Evolutionary conservation across 2,888 invertebrate species (phyloP).

Genomic region (Fissipunctia ypsillon): DNA sequence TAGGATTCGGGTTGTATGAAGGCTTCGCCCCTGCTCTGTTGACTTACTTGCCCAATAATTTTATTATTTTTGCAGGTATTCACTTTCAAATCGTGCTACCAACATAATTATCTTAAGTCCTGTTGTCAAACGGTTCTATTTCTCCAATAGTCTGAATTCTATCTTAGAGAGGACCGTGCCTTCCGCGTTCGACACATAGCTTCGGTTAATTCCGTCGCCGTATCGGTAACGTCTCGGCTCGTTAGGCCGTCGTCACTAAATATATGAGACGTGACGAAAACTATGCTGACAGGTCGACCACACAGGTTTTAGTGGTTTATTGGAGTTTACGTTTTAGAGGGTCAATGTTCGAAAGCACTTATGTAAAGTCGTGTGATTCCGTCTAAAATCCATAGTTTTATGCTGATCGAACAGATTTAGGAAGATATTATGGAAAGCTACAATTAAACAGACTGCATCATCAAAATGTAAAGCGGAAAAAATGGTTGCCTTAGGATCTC

Average conservation of each 20-base stretch:
- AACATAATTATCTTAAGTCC: background rate
- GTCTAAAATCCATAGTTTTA: background rate
- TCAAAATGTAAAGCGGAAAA: background rate
- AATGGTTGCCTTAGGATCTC: background rate
- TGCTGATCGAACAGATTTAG: background rate
- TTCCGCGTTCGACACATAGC: constrained; percentile 62
- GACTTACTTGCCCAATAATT: no score
- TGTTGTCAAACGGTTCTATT: constrained; percentile 38
- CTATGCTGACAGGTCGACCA: constrained; percentile 60
- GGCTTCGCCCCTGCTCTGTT: no score
- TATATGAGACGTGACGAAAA: constrained; percentile 59
- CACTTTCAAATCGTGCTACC: background rate
- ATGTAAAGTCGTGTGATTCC: background rate
- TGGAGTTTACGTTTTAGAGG: constrained; percentile 34
- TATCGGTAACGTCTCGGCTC: constrained; percentile 41
- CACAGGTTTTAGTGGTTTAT: constrained; percentile 50
- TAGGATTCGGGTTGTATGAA: no score
- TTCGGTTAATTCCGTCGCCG: constrained; percentile 54
- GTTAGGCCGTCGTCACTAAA: constrained; percentile 51
- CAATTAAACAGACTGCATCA: background rate
- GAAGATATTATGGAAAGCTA: background rate
- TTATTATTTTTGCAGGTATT: background rate
- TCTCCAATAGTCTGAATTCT: constrained; percentile 45
- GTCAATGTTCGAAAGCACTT: constrained; percentile 20
- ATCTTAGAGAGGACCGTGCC: constrained; percentile 34